These are phyloP conservation scores for Neosilurus hyrtlii DNA, from an alignment of 2,797 vertebrate genomes.

Conservation along the genomic window DNA sequence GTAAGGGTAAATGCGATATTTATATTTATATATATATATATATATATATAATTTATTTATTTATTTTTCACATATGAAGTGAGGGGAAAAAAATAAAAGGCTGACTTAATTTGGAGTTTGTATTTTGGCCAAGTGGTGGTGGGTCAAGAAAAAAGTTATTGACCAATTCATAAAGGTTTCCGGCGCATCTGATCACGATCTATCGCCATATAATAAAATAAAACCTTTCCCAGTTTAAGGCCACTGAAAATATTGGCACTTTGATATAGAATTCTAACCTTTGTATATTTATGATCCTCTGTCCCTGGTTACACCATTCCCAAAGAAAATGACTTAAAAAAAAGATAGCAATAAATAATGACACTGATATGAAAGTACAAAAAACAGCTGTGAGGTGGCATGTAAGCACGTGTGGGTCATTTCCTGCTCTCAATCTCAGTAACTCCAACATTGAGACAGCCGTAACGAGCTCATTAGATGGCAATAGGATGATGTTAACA, in stretches of 20 bases:
- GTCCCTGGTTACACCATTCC: constrained; percentile 6
- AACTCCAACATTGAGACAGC: constrained; percentile 28
- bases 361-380: constrained; percentile 12
- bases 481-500: constrained; percentile 23
- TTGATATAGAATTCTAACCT: background rate
- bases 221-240: background rate
- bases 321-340: constrained; percentile 12
- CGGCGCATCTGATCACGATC: too few species aligned
- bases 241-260: background rate
- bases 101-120: too few species aligned
- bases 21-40: too few species aligned
- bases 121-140: too few species aligned
- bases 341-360: background rate
- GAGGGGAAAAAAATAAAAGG: too few species aligned
- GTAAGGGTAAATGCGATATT: too few species aligned
- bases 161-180: too few species aligned
- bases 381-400: constrained; percentile 14
- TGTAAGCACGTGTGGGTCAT: constrained; percentile 21
- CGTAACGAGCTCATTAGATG: constrained; percentile 35
- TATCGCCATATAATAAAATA: background rate
- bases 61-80: too few species aligned
- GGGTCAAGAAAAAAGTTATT: too few species aligned
- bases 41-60: too few species aligned
- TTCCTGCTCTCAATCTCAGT: constrained; percentile 12
- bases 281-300: constrained; percentile 10